Conservation (phyloP, 2,797 vertebrate genomes). For the Phoeniculus purpureus region DNA sequence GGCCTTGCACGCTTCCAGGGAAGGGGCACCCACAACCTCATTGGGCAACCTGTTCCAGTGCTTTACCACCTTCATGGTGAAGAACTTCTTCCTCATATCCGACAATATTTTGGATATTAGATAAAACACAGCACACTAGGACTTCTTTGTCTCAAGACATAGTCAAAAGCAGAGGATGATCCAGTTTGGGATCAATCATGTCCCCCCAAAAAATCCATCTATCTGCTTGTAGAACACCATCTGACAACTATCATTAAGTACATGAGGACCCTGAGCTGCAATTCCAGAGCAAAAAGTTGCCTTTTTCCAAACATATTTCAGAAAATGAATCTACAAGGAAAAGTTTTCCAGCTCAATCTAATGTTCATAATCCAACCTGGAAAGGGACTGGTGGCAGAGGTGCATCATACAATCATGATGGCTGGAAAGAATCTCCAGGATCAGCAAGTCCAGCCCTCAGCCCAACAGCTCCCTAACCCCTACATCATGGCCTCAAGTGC, state of each 20-base stretch:
- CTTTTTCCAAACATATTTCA: background rate
- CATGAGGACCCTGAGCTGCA: background rate
- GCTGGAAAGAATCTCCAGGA: too few relatives aligned
- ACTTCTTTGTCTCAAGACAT: background rate
- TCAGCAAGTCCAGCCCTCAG: too few relatives aligned
- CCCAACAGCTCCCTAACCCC: too few relatives aligned
- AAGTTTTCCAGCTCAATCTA: background rate
- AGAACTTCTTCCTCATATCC: too few relatives aligned
- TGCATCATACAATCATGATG: too few relatives aligned
- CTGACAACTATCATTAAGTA: background rate
- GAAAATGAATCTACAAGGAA: background rate
- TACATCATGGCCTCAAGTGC: too few relatives aligned
- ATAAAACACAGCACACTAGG: background rate
- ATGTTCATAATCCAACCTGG: background rate
- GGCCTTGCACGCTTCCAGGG: too few relatives aligned
- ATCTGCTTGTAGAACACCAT: background rate
- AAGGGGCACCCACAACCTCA: too few relatives aligned
- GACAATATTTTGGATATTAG: background rate
- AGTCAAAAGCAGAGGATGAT: background rate
- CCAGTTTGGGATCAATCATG: background rate
- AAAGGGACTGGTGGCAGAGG: background rate
- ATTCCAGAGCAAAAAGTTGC: background rate
- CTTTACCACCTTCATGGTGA: too few relatives aligned
- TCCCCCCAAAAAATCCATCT: background rate
- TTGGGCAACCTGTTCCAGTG: too few relatives aligned